Conservation (phyloP, 2,797 vertebrate genomes). For the Menidia menidia region DNA sequence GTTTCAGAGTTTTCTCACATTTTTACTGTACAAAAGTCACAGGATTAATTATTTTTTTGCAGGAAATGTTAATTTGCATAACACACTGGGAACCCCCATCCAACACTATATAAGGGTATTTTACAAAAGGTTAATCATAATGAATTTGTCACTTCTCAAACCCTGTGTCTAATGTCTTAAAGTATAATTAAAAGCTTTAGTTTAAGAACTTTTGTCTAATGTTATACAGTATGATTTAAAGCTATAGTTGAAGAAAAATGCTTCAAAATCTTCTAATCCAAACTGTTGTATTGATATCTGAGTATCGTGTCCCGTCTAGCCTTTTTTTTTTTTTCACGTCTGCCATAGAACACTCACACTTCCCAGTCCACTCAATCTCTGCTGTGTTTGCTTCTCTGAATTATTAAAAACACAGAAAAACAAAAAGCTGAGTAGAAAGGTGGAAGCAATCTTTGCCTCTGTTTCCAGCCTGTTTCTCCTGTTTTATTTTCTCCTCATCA, state of each 20-base stretch:
- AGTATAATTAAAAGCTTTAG: no score
- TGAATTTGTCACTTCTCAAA: background rate
- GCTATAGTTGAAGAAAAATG: no score
- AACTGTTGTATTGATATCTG: background rate
- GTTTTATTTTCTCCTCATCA: constrained; percentile 35
- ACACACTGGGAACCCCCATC: background rate
- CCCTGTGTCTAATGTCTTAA: background rate
- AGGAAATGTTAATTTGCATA: background rate
- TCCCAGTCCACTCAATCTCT: constrained; percentile 53
- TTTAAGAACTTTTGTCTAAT: background rate
- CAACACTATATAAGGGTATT: background rate
- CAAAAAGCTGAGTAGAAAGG: constrained; percentile 71
- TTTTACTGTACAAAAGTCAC: background rate
- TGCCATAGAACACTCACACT: constrained; percentile 26
- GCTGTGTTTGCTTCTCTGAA: constrained; percentile 71
- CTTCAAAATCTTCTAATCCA: no score
- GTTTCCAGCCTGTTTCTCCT: constrained; percentile 41
- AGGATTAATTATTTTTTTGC: background rate
- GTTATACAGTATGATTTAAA: no score
- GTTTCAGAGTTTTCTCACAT: background rate
- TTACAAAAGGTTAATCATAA: no score
- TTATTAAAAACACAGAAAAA: constrained; percentile 76
- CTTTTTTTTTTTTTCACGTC: constrained; percentile 23
- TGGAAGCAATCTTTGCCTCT: constrained; percentile 28
- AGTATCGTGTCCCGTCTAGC: background rate